These are phyloP conservation scores for Meta bourneti DNA, from an alignment of 2,888 invertebrate species.

Conservation along the genomic window DNA sequence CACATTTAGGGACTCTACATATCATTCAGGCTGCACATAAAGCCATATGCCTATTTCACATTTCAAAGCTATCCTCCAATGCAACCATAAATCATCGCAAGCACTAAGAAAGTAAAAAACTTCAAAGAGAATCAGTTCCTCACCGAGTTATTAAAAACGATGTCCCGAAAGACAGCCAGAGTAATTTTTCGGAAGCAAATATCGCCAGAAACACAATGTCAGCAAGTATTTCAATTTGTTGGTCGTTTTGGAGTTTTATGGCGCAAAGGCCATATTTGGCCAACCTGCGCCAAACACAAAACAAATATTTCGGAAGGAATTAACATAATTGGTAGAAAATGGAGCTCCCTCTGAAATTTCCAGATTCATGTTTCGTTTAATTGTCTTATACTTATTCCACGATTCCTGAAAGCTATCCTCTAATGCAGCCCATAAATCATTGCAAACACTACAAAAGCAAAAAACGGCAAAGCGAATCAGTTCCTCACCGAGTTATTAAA, in stretches of 20 bases:
- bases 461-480: no score
- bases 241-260: background rate
- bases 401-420: no score
- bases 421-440: no score
- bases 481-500: background rate
- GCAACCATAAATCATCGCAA: no score
- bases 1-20: no score
- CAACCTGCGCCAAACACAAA: no score
- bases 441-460: background rate
- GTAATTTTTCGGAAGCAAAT: conserved; percentile 8
- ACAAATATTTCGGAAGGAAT: conserved; percentile 28
- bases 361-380: no score
- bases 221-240: background rate
- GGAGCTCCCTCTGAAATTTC: background rate
- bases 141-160: background rate
- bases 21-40: no score
- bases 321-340: conserved; percentile 35
- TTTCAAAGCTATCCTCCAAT: no score
- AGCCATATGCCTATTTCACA: no score
- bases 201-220: conserved; percentile 15
- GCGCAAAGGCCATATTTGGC: no score
- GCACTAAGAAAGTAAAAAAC: background rate
- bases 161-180: background rate
- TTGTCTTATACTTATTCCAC: no score
- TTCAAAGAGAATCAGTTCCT: background rate